Evolutionary conservation across 2,888 invertebrate species (phyloP).

Genomic region (Pharmacophagus antenor): DNA sequence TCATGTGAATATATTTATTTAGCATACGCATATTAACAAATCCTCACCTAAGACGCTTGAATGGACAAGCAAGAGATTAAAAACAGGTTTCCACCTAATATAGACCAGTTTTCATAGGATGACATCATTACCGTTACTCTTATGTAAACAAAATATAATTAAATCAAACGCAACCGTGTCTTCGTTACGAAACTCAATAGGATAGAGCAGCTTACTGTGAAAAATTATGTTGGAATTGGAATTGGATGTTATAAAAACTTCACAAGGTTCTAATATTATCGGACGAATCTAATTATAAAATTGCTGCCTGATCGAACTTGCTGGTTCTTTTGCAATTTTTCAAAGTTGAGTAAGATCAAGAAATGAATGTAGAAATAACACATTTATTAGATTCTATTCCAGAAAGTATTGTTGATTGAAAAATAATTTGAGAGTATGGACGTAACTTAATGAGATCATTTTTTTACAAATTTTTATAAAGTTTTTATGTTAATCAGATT

Average conservation of each 20-base stretch:
- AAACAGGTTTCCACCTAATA: not conserved
- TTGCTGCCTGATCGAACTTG: constrained; percentile 1
- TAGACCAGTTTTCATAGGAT: not conserved
- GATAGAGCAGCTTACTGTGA: not conserved
- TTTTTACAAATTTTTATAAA: no score
- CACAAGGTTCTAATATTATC: constrained; percentile 16
- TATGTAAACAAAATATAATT: not conserved
- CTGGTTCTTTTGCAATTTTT: constrained; percentile 4
- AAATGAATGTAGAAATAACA: constrained; percentile 21
- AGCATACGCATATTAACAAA: not conserved
- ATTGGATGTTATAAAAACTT: constrained; percentile 13
- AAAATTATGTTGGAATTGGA: constrained; percentile 17
- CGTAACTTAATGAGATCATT: no score
- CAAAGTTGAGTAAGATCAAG: not conserved
- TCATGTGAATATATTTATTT: not conserved
- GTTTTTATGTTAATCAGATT: no score
- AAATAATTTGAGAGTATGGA: no score
- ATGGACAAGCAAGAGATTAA: not conserved
- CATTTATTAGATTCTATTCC: not conserved
- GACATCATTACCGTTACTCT: constrained; percentile 17
- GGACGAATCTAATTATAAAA: constrained; percentile 23
- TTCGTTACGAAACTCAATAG: not conserved
- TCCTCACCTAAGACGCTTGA: not conserved
- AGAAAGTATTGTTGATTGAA: constrained; percentile 7
- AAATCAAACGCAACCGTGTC: not conserved